A percentile compares a stretch with the other conserved stretches of the same genome.
These are phyloP conservation scores for Drosophila mulleri DNA, from an alignment of 2,888 invertebrate species.

Conservation along the genomic window DNA sequence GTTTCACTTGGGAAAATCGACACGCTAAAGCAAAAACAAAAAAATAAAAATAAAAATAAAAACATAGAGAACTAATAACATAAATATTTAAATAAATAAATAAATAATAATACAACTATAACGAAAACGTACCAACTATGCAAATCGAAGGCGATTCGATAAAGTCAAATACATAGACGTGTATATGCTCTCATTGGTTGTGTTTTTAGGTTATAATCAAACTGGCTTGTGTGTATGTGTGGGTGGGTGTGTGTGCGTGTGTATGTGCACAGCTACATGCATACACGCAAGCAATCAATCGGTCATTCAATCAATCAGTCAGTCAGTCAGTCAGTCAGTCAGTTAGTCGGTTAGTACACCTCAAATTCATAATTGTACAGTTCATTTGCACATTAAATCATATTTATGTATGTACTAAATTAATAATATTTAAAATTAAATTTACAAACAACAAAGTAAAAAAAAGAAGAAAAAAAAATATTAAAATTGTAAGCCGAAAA, in stretches of 20 bases:
- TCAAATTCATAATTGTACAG: constrained; percentile 66
- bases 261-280: constrained; percentile 5
- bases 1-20: constrained; percentile 82
- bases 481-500: constrained; percentile 45
- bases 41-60: constrained; percentile 7
- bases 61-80: constrained; percentile 41
- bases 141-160: constrained; percentile 49
- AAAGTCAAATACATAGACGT: constrained; percentile 76
- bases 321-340: constrained; percentile 41
- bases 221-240: constrained; percentile 59
- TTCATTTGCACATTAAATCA: constrained; percentile 67
- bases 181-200: constrained; percentile 85
- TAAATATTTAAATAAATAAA: constrained; percentile 35
- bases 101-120: constrained; percentile 49
- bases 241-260: constrained; percentile 27
- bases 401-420: constrained; percentile 39
- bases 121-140: constrained; percentile 60
- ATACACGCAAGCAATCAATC: constrained; percentile 55
- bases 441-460: constrained; percentile 9
- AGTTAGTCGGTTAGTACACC: constrained; percentile 44
- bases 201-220: constrained; percentile 84
- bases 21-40: constrained; percentile 76
- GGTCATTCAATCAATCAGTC: constrained; percentile 48
- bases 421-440: constrained; percentile 31
- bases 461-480: constrained; percentile 15